Evolutionary conservation across 2,888 invertebrate genomes (phyloP).

Genomic region (Homarus gammarus): DNA sequence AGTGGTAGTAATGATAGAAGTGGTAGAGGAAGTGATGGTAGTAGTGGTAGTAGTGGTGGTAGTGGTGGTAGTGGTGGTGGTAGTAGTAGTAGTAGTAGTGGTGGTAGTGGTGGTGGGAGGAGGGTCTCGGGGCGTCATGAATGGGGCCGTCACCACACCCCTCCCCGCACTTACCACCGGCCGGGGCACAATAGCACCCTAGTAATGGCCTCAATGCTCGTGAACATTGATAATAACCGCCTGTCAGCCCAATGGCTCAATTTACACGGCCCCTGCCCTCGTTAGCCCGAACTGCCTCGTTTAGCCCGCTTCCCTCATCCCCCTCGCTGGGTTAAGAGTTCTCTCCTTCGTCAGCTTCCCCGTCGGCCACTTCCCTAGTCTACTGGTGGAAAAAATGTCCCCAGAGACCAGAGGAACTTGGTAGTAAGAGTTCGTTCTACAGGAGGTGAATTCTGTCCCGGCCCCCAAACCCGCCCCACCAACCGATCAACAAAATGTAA

Average conservation of each 20-base stretch:
- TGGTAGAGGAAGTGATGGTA: background rate
- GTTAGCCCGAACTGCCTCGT: conserved; percentile 30
- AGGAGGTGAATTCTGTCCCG: background rate
- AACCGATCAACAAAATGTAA: conserved; percentile 59
- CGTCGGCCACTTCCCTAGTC: too few species aligned
- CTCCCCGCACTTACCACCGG: conserved; percentile 59
- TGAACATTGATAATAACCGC: conserved; percentile 72
- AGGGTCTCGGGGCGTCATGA: conserved; percentile 5
- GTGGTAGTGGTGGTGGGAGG: background rate
- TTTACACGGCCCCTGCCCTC: conserved; percentile 57
- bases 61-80: background rate
- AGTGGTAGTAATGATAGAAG: background rate
- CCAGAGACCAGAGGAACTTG: too few species aligned
- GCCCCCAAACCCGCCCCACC: conserved; percentile 22
- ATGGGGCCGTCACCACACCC: conserved; percentile 53
- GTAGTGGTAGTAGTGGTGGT: background rate
- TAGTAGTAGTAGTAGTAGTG: background rate
- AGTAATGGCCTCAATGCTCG: conserved; percentile 66
- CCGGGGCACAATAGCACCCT: conserved; percentile 35
- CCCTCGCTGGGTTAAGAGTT: background rate
- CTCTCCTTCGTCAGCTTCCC: background rate
- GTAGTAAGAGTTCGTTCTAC: too few species aligned
- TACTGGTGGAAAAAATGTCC: too few species aligned
- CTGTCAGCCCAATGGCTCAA: conserved; percentile 71
- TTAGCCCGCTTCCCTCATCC: background rate